These are phyloP conservation scores for Ctenodactylus gundi DNA, from an alignment of 2,113 vertebrate genomes.

Conservation along the genomic window DNA sequence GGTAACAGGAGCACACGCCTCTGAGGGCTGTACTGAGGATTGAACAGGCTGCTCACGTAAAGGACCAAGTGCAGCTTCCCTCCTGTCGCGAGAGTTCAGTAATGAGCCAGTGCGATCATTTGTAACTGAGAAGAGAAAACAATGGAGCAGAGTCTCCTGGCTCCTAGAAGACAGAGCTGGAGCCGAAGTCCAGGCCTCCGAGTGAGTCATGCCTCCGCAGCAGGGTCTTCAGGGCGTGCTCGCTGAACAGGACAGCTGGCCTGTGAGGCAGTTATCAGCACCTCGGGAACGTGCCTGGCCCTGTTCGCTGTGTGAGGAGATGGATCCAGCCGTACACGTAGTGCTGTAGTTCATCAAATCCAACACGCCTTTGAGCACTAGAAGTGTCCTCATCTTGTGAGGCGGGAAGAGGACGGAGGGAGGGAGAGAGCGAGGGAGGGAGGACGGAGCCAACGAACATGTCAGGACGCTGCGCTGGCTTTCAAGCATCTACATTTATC, in stretches of 20 bases:
- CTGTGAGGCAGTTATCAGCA: too few relatives aligned
- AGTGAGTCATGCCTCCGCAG: not conserved
- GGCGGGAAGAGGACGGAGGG: not conserved
- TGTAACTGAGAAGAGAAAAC: not conserved
- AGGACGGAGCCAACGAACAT: not conserved
- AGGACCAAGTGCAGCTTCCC: not conserved
- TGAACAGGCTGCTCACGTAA: not conserved
- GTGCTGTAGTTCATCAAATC: not conserved
- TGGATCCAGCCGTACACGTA: not conserved
- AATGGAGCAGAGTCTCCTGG: not conserved
- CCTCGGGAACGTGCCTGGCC: not conserved
- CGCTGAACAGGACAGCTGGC: too few relatives aligned
- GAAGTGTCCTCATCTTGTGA: not conserved
- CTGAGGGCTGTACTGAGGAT: not conserved
- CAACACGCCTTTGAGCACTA: not conserved
- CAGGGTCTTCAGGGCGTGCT: not conserved
- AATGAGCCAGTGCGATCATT: not conserved
- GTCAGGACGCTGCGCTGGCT: not conserved
- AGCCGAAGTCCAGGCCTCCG: not conserved
- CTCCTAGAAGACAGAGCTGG: not conserved
- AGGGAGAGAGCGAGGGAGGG: too few relatives aligned
- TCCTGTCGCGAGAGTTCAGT: not conserved
- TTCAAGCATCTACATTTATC: not conserved
- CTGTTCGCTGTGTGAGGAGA: not conserved
- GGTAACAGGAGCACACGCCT: too few relatives aligned